phyloP scores from a whole-genome alignment of 1,140 invertebrate genomes.

The Pogonus chalceus region DNA sequence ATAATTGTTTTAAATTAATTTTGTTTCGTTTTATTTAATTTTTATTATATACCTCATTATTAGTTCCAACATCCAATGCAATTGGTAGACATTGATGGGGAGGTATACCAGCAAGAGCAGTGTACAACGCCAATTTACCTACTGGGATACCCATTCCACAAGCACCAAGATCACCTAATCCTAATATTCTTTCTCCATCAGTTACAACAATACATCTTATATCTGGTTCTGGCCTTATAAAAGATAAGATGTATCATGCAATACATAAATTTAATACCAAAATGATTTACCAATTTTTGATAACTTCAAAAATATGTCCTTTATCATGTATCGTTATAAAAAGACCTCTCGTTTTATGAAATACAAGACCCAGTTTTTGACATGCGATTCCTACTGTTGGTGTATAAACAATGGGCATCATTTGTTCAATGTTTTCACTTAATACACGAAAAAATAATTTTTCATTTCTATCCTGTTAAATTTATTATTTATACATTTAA shows the following conservation, averaged over 20 bases:
- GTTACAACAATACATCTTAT: conserved; percentile 91
- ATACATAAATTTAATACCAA: no score
- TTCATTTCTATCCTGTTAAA: conserved; percentile 81
- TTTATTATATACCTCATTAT: conserved; percentile 67
- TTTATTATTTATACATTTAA: conserved; percentile 15
- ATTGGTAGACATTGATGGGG: conserved; percentile 89
- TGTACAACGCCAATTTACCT: conserved; percentile 87
- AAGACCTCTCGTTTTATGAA: conserved; percentile 84
- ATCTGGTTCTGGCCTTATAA: conserved; percentile 75
- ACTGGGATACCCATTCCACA: conserved; percentile 97
- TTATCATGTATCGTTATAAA: conserved; percentile 96
- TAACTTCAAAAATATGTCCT: conserved; percentile 81
- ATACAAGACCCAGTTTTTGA: conserved; percentile 93
- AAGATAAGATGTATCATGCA: not conserved
- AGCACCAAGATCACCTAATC: conserved; percentile 86
- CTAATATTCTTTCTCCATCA: conserved; percentile 89
- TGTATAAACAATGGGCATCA: conserved; percentile 98
- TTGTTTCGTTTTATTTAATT: no score
- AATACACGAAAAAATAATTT: conserved; percentile 90
- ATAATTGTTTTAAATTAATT: no score
- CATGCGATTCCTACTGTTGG: conserved; percentile 95
- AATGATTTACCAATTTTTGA: conserved; percentile 78
- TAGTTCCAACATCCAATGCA: conserved; percentile 86
- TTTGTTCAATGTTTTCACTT: conserved; percentile 84
- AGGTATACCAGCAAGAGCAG: conserved; percentile 85